Percentiles rank a stretch among this genome's conserved stretches.
phyloP scores from a whole-genome alignment of 2,113 vertebrate species.

The Circaetus cinerascens region DNA sequence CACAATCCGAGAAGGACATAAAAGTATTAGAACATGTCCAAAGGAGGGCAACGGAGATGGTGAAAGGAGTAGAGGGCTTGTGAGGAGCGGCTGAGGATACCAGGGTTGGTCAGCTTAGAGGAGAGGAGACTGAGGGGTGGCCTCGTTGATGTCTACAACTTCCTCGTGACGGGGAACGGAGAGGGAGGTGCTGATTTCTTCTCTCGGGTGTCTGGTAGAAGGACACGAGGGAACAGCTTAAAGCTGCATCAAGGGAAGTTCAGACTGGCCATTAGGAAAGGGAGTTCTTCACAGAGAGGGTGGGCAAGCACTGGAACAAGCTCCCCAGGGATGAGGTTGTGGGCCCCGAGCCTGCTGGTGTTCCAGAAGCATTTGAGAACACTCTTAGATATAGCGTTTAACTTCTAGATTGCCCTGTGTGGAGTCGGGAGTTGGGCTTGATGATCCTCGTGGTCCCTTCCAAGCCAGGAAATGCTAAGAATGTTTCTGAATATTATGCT shows the following conservation, averaged over 20 bases:
- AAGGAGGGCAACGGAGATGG: neutral
- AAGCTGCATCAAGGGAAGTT: neutral
- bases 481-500: neutral
- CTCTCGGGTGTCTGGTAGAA: neutral
- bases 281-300: too few relatives aligned
- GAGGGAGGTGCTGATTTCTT: neutral
- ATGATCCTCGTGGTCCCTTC: neutral
- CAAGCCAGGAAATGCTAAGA: neutral
- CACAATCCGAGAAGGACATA: neutral
- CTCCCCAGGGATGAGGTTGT: neutral
- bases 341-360: neutral
- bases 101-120: neutral
- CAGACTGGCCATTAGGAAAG: neutral
- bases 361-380: neutral
- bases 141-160: too few relatives aligned
- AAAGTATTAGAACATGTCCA: neutral
- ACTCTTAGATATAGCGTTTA: neutral
- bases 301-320: neutral
- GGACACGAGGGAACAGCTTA: neutral
- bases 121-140: neutral
- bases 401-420: neutral
- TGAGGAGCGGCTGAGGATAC: neutral
- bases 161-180: fast-evolving
- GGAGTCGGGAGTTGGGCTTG: neutral
- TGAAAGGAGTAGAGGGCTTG: neutral